A percentile compares a stretch with the other conserved stretches of the same genome.
phyloP scores from a whole-genome alignment of 2,888 invertebrate species.

The Lithosia quadra region DNA sequence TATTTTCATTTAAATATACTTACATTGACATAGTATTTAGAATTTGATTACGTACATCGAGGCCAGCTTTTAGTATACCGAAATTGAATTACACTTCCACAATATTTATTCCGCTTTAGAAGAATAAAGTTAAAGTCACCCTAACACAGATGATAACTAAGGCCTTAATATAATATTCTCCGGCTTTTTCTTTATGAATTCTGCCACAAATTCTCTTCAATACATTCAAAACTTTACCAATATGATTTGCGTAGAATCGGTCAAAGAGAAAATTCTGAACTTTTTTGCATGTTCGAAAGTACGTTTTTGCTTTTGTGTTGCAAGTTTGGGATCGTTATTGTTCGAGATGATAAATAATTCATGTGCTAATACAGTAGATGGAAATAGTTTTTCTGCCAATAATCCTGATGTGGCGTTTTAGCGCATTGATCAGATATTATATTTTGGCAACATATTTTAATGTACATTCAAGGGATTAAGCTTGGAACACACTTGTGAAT shows the following conservation, averaged over 20 bases:
- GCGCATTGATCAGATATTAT: neutral
- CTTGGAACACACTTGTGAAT: neutral
- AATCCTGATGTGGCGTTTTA: conserved; percentile 16
- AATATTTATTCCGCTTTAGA: too few relatives aligned
- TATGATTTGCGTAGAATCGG: conserved; percentile 35
- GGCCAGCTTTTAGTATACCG: too few relatives aligned
- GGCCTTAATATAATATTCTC: neutral
- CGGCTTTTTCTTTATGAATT: conserved; percentile 9
- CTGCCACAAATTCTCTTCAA: conserved; percentile 25
- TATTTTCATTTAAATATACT: too few relatives aligned
- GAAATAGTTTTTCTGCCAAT: conserved; percentile 45
- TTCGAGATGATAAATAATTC: conserved; percentile 45
- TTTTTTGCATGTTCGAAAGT: conserved; percentile 42
- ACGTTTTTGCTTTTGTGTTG: conserved; percentile 39
- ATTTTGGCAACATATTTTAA: neutral
- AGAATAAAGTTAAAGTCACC: neutral
- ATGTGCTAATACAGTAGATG: conserved; percentile 30
- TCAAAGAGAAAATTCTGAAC: conserved; percentile 35
- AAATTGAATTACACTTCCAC: too few relatives aligned
- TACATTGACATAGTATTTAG: too few relatives aligned
- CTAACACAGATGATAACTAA: conserved; percentile 1
- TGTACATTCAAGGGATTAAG: neutral
- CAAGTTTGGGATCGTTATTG: conserved; percentile 32
- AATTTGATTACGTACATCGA: too few relatives aligned
- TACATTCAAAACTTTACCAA: conserved; percentile 30